Conservation (phyloP, 1,140 invertebrate species). For the Macrobrachium rosenbergii region DNA sequence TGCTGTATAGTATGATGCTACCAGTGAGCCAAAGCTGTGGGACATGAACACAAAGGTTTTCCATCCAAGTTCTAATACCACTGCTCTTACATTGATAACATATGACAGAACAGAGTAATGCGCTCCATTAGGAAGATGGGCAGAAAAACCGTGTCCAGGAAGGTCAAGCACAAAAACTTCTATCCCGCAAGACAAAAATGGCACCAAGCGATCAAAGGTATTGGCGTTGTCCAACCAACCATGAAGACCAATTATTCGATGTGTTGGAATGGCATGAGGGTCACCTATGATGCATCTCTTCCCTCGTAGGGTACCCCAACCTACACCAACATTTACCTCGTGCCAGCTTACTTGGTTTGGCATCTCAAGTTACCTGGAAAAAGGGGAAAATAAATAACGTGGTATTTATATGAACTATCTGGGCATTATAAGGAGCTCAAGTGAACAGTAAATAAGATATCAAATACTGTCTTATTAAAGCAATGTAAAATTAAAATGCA, state of each 20-base stretch:
- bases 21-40: slow-evolving; percentile 33
- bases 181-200: slow-evolving; percentile 40
- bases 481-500: no score
- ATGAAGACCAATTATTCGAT: slow-evolving; percentile 60
- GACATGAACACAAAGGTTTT: slow-evolving; percentile 24
- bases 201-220: slow-evolving; percentile 66
- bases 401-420: no score
- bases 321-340: slow-evolving; percentile 24
- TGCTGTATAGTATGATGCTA: slow-evolving; percentile 6
- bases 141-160: slow-evolving; percentile 67
- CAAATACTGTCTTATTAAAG: no score
- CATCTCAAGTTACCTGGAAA: no score
- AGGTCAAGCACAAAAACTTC: slow-evolving; percentile 64
- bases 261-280: background rate
- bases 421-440: no score
- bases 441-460: no score
- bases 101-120: slow-evolving; percentile 32
- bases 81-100: slow-evolving; percentile 20
- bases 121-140: slow-evolving; percentile 66
- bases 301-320: slow-evolving; percentile 29
- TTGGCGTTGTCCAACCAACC: slow-evolving; percentile 67
- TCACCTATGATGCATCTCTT: slow-evolving; percentile 34
- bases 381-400: no score
- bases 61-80: slow-evolving; percentile 27
- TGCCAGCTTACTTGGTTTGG: slow-evolving; percentile 10